These are phyloP conservation scores for Bambusicola thoracicus DNA, from an alignment of 2,113 vertebrate species.

Conservation along the genomic window DNA sequence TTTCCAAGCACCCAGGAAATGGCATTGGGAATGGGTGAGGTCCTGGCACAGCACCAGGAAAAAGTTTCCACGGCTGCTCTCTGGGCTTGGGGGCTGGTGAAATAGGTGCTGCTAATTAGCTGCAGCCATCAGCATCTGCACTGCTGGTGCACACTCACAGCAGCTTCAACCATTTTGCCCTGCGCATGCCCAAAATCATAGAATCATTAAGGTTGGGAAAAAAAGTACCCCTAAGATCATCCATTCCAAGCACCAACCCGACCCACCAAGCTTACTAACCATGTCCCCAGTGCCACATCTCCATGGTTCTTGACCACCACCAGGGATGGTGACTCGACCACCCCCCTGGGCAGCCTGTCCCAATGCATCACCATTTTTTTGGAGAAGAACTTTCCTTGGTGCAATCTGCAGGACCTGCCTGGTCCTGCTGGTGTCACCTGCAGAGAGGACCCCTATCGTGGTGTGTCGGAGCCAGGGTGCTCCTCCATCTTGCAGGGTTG, in stretches of 20 bases:
- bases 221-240: neutral
- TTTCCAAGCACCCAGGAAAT: neutral
- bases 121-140: neutral
- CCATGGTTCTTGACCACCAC: neutral
- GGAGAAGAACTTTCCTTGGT: neutral
- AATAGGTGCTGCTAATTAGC: conserved; percentile 7
- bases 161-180: neutral
- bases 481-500: neutral
- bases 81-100: neutral
- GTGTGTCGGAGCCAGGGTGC: neutral
- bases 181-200: neutral
- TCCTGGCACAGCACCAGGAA: neutral
- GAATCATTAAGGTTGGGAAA: neutral
- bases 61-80: neutral
- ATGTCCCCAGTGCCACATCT: neutral
- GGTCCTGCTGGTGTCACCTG: neutral
- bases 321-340: neutral
- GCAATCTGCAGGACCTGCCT: neutral
- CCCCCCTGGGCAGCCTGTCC: neutral
- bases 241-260: neutral
- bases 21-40: neutral
- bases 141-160: neutral
- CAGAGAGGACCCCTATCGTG: neutral
- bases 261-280: neutral
- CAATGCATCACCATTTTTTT: neutral